Base-by-base conservation (phyloP, 2,888 invertebrate species). In the Dicranocentrus wangi region DNA sequence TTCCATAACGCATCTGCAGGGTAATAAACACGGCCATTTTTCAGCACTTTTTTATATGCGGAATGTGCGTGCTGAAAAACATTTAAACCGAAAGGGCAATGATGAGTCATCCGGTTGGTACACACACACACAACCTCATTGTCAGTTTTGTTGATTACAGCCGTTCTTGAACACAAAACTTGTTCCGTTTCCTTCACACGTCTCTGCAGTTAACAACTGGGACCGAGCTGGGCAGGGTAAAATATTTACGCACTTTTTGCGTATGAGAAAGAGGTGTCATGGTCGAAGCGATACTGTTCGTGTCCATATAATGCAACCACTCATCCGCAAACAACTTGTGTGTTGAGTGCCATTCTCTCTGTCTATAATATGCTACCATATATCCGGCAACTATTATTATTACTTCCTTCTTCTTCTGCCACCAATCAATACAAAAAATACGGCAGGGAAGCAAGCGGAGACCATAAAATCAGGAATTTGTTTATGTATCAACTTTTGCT, bases 371-470 rank as follows among this genome's bases (percentile, higher is more conserved):
- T 55, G 55, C 21, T 55, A 55, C 55, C 47, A 47, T 47, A 3
- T 47, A n/a, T 47, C 47, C 25, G 55, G 25, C 55, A n/a, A n/a
- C n/a, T n/a, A 55, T 55, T 55, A 15, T n/a, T n/a, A 55, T 55
- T 21, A 25, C 55, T 55, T 55, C 55, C 55, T 55, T 21, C 55
- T 51, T 39, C 39, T 8, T n/a, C 13, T 47, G n/a, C 47, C 47
- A n/a, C 2, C 47, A 47, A 47, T 47, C 47, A 47, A 47, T 47
- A 47, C 47, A 47, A 10, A 39, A 39, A 39, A n/a, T 3, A 47
- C n/a, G 47, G 47, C 47, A 47, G 5, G n/a, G n/a, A n/a, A n/a
- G n/a, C n/a, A n/a, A n/a, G n/a, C n/a, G n/a, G n/a, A n/a, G n/a
- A 47, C 47, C 15, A 47, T 47, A 32, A 32, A 32, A 3, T 32